Evolutionary conservation across 2,113 vertebrate genomes (phyloP).

Genomic region (Bubo bubo): DNA sequence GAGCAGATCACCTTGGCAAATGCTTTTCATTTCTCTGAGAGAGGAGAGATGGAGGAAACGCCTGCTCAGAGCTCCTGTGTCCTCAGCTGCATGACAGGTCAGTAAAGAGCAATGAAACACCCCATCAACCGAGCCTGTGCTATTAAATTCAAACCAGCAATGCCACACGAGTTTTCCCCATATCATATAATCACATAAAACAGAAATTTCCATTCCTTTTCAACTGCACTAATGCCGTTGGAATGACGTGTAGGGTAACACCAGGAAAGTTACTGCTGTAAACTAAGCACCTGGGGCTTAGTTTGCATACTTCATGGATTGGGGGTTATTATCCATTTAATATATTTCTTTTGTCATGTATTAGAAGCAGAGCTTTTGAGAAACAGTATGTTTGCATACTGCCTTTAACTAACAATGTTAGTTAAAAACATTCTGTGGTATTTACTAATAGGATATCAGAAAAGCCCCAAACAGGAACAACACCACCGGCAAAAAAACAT

Average conservation of each 20-base stretch:
- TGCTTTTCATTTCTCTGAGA: not conserved
- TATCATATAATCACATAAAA: constrained; percentile 9
- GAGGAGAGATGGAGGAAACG: not conserved
- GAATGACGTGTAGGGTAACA: not conserved
- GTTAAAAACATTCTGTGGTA: not conserved
- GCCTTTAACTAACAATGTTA: not conserved
- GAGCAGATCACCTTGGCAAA: not conserved
- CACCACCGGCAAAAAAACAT: not conserved
- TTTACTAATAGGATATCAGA: not conserved
- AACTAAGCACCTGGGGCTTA: not conserved
- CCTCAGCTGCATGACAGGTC: not conserved
- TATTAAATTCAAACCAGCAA: not conserved
- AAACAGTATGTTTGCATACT: not conserved
- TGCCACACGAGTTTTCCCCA: not conserved
- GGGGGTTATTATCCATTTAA: not conserved
- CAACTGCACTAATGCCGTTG: not conserved
- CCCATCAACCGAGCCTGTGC: fast-evolving
- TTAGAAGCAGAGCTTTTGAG: not conserved
- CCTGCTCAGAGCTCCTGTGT: not conserved
- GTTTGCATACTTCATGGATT: not conserved
- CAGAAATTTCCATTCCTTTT: not conserved
- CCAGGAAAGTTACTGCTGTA: not conserved
- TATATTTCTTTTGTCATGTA: not conserved
- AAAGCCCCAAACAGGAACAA: not conserved
- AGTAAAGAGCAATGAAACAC: not conserved